phyloP scores from a whole-genome alignment of 2,888 invertebrate genomes.

The Oligia strigilis region DNA sequence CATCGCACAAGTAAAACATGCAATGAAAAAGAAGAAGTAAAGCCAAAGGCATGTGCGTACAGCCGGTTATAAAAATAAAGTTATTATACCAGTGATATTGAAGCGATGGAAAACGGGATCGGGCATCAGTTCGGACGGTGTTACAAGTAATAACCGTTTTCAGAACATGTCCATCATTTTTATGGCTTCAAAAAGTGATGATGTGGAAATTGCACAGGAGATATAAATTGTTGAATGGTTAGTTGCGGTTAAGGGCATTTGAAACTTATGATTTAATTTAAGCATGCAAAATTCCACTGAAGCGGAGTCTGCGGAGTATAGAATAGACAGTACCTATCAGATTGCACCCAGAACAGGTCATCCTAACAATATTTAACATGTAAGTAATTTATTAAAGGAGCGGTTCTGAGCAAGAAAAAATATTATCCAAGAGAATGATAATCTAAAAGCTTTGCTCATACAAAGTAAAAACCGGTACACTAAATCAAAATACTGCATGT shows the following conservation, averaged over 20 bases:
- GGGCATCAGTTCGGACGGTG: constrained; percentile 33
- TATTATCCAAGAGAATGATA: constrained; percentile 4
- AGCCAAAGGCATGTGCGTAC: constrained; percentile 66
- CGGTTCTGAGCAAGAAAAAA: not conserved
- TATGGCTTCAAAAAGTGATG: constrained; percentile 36
- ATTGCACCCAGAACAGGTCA: not conserved
- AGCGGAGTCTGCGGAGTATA: not conserved
- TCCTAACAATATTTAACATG: not conserved
- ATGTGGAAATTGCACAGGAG: constrained; percentile 37
- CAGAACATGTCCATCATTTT: constrained; percentile 49
- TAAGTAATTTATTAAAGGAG: not conserved
- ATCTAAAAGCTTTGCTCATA: constrained; percentile 6
- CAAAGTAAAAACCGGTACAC: constrained; percentile 28
- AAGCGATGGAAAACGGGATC: constrained; percentile 64
- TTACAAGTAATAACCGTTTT: constrained; percentile 54
- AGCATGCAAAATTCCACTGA: not conserved
- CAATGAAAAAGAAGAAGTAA: constrained; percentile 67
- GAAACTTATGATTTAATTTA: constrained; percentile 10
- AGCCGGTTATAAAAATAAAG: constrained; percentile 78
- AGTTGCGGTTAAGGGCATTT: not conserved
- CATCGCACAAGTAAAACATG: constrained; percentile 68
- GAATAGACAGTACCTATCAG: not conserved
- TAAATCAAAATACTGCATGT: constrained; percentile 48
- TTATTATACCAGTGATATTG: constrained; percentile 70
- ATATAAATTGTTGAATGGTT: not conserved